Conservation (phyloP, 1,140 invertebrate genomes). For the Dysdera silvatica region DNA sequence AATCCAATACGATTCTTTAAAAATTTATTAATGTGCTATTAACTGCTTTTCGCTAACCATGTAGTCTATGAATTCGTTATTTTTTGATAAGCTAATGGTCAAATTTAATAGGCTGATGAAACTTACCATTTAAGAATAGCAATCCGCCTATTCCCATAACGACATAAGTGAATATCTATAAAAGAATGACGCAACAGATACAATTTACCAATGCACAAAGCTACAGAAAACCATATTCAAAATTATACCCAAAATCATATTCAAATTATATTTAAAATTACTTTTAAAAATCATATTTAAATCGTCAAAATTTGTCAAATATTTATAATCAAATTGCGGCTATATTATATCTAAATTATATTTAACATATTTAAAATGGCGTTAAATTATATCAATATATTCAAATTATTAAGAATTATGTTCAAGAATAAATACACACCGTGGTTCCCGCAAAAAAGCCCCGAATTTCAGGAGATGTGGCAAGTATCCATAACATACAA, state of each 20-base stretch:
- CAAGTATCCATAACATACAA: constrained; percentile 46
- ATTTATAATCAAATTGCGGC: too few relatives aligned
- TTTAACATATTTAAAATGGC: too few relatives aligned
- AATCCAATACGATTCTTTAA: too few relatives aligned
- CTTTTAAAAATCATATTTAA: too few relatives aligned
- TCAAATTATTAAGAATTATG: background rate
- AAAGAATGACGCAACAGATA: constrained; percentile 14
- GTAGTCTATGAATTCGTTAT: background rate
- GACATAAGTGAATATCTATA: constrained; percentile 45
- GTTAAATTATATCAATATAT: background rate
- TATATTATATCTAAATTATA: too few relatives aligned
- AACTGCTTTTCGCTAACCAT: background rate
- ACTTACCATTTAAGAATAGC: constrained; percentile 43
- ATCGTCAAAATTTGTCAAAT: too few relatives aligned
- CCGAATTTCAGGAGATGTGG: constrained; percentile 44
- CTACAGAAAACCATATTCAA: background rate
- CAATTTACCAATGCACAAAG: background rate
- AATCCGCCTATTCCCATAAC: constrained; percentile 42
- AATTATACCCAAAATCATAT: too few relatives aligned
- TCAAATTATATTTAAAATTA: too few relatives aligned
- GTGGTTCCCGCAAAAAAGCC: constrained; percentile 44
- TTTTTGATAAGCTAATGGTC: background rate
- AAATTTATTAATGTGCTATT: too few relatives aligned
- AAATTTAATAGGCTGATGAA: background rate
- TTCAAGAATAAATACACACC: constrained; percentile 38